Evolutionary conservation across 2,797 vertebrate genomes (phyloP).

Genomic region (Siniperca undulata): DNA sequence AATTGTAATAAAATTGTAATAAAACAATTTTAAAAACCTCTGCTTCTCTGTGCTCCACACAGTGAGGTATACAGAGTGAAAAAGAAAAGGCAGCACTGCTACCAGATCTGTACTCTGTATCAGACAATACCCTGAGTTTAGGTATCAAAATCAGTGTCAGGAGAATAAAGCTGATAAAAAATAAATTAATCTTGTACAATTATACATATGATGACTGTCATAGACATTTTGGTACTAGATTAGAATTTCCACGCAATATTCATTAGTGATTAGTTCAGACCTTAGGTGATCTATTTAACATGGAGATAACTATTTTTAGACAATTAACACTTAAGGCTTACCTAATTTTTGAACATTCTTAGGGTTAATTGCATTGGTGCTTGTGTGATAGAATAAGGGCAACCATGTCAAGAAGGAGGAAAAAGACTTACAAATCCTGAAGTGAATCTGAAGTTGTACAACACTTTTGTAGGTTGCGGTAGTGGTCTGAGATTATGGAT

Average conservation of each 20-base stretch:
- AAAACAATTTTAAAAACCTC: not conserved
- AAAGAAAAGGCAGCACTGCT: not conserved
- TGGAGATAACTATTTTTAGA: constrained; percentile 79
- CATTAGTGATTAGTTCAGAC: constrained; percentile 70
- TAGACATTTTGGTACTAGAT: constrained; percentile 39
- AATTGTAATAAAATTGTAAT: not conserved
- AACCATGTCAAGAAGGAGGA: constrained; percentile 61
- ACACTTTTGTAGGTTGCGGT: constrained; percentile 19
- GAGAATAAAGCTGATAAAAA: constrained; percentile 17
- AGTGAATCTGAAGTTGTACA: constrained; percentile 46
- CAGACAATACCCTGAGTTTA: not conserved
- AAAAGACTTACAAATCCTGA: constrained; percentile 49
- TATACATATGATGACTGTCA: constrained; percentile 13
- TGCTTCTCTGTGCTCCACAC: not conserved
- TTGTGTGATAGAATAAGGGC: constrained; percentile 75
- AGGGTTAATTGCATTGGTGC: constrained; percentile 81
- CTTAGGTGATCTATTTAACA: constrained; percentile 73
- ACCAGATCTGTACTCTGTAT: not conserved
- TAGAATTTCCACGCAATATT: constrained; percentile 45
- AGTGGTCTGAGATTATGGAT: constrained; percentile 2
- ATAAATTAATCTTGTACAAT: not conserved
- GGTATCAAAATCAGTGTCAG: constrained; percentile 6
- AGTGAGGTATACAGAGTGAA: not conserved
- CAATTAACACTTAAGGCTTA: constrained; percentile 77
- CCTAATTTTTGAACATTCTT: constrained; percentile 73